Evolutionary conservation across 2,888 invertebrate species (phyloP), one percentile per base, ranked within the genome.

Genomic region (Epinotia nisella): DNA sequence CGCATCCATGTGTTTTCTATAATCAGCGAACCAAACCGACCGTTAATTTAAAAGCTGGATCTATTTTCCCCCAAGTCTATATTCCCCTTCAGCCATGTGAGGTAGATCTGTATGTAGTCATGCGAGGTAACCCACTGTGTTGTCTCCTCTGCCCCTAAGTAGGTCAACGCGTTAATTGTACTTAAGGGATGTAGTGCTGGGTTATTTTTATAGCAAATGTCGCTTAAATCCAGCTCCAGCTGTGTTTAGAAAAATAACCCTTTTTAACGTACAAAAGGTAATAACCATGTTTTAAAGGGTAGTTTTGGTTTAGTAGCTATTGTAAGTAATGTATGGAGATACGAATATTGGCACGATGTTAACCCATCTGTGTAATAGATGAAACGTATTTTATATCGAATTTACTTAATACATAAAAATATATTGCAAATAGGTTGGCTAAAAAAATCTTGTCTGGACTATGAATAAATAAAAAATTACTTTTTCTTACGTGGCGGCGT

Each of bases 131-230:
- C 64, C 70, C 49, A 51, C 70, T 71, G 70, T 21, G 21, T 49
- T 13, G 21, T 53, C 35, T 58, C n/a, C 56, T 11, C 35, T 66
- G 53, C 19, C 1, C 68, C 49, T 70, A 70, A 74, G 49, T 74
- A 60, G 74, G 74, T 74, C 74, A 74, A 56, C 45, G 35, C 41
- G 61, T 56, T 70, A 70, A 74, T 74, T 70, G 74, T 65, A 65
- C 69, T 62, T 58, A 62, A 62, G 68, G 72, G 68, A 62, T 64
- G 67, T 59, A 45, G 39, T 64, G 49, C 68, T 53, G 51, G 68
- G 68, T 62, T 73, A 73, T 73, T 73, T 73, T 68, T 73, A 68
- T 56, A 68, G 72, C 24, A 29, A 59, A 29, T 17, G 61, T 17
- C 45, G 55, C 62, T 45, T 45, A 62, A 56, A 56, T 45, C 41